Base-by-base conservation (phyloP, 2,888 invertebrate species). In the Clostera curtula region DNA sequence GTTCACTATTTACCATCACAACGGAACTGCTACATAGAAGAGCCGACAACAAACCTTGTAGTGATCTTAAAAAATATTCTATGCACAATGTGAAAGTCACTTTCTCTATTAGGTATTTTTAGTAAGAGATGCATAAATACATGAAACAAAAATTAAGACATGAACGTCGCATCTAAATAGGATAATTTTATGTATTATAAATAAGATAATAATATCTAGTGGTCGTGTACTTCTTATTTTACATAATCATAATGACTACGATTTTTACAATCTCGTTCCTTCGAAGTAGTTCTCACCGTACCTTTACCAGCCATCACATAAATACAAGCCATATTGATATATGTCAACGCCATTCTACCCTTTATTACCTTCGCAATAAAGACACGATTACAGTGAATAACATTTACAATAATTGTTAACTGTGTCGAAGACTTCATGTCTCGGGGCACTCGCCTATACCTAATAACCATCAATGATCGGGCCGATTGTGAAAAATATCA, bases 401-500 rank as follows among this genome's bases (percentile, higher is more conserved):
- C 30, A 36, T 28, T 43, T 36, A 36, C 38, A 41, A 48, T 43
- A 30, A 31, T 26, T 34, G 33, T 36, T 49, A 49, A 41, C 43
- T 49, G 41, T 59, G 61, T 61, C 52, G 49, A 52, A 56, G 55
- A 49, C 40, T 57, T 56, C 64, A 65, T 69, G 69, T 71, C 74
- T 75, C 53, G 69, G 59, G 74, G 72, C 73, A 61, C 57, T 69
- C 59, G 66, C 65, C 73, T 75, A 73, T 72, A 75, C 72, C 77
- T 79, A 83, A 80, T 77, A 83, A 74, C 82, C 77, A 70, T 73
- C 79, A 76, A 79, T 79, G 79, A 82, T 82, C 77, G 72, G 60
- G 40, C 67, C 79, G 79, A 82, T 83, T 82, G 83, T 82, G 82
- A 84, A 84, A 84, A 83, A 85, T 84, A 84, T 84, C 85, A 84